Evolutionary conservation across 2,113 vertebrate genomes (phyloP), one percentile per base, ranked within the genome.

Genomic region (Mellivora capensis): DNA sequence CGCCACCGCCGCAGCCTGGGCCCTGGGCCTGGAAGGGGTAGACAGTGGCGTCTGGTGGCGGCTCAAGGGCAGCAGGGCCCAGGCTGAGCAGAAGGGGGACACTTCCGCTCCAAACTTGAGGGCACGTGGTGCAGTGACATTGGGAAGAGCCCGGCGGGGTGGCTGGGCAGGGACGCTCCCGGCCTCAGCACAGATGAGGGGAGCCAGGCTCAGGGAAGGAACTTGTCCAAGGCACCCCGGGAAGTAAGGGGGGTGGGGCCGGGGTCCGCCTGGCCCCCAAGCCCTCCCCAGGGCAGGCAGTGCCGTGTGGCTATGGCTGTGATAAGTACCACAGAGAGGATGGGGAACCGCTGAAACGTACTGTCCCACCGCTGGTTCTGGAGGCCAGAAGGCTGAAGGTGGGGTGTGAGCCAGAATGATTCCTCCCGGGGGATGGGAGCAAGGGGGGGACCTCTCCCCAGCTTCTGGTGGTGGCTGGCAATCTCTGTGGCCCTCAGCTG

Each of bases 181-280:
- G 34, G 17, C 31, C 25, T 18, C 49, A 31, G 37, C 18, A 49
- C 47, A 5, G 10, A 9, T 10, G 44, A 91, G 52, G 74, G 47
- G 25, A 74, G 37, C 74, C 44, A 8, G 81, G 44, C 20, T 5
- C 62, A 0, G 13, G 34, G 62, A 42, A 21, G 29, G 0, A 4
- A 39, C 54, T 5, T 10, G 29, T 27, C 74, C 29, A 2, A 17
- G 37, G 54, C 3, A 25, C 31, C 61, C 12, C 44, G 15, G 74
- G 74, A 67, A 21, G 64, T 9, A 0, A 20, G 27, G 25, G 3
- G 2, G 17, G 8, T 44, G 39, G 5, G 23, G 13, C 25, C 2
- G 1, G 5, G 7, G 37, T 52, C 31, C 1, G 4, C 29, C 80
- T 6, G n/a, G 39, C 3, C 8, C 3, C 14, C 39, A 0, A 6